Evolutionary conservation across 2,888 invertebrate species (phyloP), one percentile per base, ranked within the genome.

Genomic region (Cordylochernes scorpioides): DNA sequence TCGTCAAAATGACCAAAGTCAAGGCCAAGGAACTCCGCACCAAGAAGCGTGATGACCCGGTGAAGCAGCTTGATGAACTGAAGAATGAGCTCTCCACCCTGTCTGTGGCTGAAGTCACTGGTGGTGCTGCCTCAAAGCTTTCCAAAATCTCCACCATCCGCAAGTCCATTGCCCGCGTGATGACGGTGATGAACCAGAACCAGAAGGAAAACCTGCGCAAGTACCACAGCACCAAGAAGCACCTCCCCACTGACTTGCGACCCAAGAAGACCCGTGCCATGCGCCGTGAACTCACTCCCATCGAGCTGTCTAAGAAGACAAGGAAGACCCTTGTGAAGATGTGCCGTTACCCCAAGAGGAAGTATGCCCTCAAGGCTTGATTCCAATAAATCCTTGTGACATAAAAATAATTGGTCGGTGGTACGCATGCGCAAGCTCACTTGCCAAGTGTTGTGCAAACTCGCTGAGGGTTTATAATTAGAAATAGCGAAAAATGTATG

Each of bases 121-220:
- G 94, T 38, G 97, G 94, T 48, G 88, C 91, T 36, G 86, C 94
- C 14, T 88, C 91, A 0, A 99, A 97, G 54, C 64, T 99, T 19
- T 86, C 88, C 7, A 97, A 97, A 61, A 94, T 94, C 88, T 86
- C 63, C 71, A 73, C 9, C 2, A 19, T 99, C 4, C 68, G 94
- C 39, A 99, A 99, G 62, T 88, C 91, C 8, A 88, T 99, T 47
- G 91, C 94, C 26, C 68, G 94, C 46, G 86, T 94, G 30, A 72
- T 84, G 57, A 99, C 94, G 59, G 88, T 99, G 43, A 91, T 94
- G 13, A 75, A 88, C 57, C 91, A 94, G 55, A 91, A 86, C 54
- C 91, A 91, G 59, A 97, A 94, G 62, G 84, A 86, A 45, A 94
- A 94, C 52, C 62, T 99, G 44, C 64, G 86, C 34, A 80, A 86